Evolutionary conservation across 2,888 invertebrate genomes (phyloP).

Genomic region (Thera obeliscata): DNA sequence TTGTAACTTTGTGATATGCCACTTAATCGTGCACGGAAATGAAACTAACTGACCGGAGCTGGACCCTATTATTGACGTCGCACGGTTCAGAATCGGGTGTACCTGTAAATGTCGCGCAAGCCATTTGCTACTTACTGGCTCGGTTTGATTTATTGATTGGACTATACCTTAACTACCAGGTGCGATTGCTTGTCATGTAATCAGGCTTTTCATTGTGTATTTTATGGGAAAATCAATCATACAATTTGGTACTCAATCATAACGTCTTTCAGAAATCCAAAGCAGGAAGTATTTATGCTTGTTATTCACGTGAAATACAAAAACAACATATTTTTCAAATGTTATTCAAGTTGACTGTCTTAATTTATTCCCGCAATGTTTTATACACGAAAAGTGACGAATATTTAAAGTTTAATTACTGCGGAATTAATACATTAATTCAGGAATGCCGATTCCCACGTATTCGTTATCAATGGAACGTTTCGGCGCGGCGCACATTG

Average conservation of each 20-base stretch:
- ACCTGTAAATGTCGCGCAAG: conserved; percentile 4
- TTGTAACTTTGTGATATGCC: conserved; percentile 49
- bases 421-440: conserved; percentile 4
- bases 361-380: too few species aligned
- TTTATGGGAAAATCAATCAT: conserved; percentile 7
- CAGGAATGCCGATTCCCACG: background rate
- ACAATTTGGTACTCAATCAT: background rate
- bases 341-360: too few species aligned
- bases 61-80: conserved; percentile 8
- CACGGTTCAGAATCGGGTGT: conserved; percentile 19
- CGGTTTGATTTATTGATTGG: conserved; percentile 25
- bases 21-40: conserved; percentile 35
- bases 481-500: background rate
- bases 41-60: conserved; percentile 13
- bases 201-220: conserved; percentile 14
- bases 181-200: conserved; percentile 19
- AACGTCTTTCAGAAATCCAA: conserved; percentile 1
- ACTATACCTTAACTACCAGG: conserved; percentile 17
- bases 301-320: background rate
- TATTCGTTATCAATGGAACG: conserved; percentile 10
- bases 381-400: background rate
- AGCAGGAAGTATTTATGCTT: background rate
- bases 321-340: conserved; percentile 1
- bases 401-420: background rate
- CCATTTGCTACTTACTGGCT: conserved; percentile 14